Conservation (phyloP, 2,888 invertebrate species). For the Pantelozetes paolii region DNA sequence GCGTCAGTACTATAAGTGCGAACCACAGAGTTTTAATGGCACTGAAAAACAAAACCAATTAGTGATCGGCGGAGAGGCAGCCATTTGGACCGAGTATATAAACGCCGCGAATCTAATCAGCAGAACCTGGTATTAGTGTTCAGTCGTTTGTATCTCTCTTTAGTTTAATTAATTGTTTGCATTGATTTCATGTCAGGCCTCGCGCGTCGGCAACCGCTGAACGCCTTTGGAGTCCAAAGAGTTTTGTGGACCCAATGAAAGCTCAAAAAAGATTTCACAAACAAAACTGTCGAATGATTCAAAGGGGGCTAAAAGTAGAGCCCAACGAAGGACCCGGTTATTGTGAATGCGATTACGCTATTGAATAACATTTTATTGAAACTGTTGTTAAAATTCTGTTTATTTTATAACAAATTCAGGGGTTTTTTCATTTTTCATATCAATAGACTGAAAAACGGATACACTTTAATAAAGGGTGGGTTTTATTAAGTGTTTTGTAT, state of each 20-base stretch:
- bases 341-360: slow-evolving; percentile 46
- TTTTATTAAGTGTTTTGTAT: too few species aligned
- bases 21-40: slow-evolving; percentile 47
- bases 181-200: slow-evolving; percentile 57
- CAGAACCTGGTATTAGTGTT: slow-evolving; percentile 61
- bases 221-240: slow-evolving; percentile 66
- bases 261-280: slow-evolving; percentile 65
- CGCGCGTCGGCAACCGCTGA: slow-evolving; percentile 80
- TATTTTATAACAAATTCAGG: too few species aligned
- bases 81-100: slow-evolving; percentile 86
- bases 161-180: neutral
- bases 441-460: too few species aligned
- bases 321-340: slow-evolving; percentile 47
- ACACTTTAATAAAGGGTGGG: neutral
- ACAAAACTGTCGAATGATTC: slow-evolving; percentile 52
- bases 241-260: slow-evolving; percentile 52
- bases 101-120: slow-evolving; percentile 63
- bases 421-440: too few species aligned
- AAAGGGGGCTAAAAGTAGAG: slow-evolving; percentile 45
- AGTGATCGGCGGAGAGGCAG: slow-evolving; percentile 83
- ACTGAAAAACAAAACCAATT: slow-evolving; percentile 59
- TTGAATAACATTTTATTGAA: too few species aligned
- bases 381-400: too few species aligned
- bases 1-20: slow-evolving; percentile 57
- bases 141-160: neutral